Evolutionary conservation across 2,888 invertebrate species (phyloP).

Genomic region (Lycia hirtaria): DNA sequence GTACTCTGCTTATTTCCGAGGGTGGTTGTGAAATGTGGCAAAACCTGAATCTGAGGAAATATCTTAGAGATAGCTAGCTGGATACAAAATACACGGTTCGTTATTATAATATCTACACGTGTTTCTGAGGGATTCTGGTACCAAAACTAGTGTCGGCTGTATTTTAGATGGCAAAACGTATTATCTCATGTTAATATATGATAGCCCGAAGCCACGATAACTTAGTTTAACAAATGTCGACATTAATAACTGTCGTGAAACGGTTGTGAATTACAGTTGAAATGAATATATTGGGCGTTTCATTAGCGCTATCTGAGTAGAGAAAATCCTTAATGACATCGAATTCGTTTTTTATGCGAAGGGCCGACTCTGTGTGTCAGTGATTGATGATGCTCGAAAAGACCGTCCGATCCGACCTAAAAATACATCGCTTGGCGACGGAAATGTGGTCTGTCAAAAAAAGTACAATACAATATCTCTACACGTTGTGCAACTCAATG

Average conservation of each 20-base stretch:
- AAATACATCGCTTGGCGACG: constrained; percentile 45
- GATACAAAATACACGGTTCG: constrained; percentile 1
- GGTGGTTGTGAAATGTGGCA: constrained; percentile 23
- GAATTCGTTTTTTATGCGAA: constrained; percentile 59
- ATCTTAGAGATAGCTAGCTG: constrained; percentile 8
- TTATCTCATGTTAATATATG: constrained; percentile 34
- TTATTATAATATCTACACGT: not conserved
- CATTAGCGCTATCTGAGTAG: constrained; percentile 47
- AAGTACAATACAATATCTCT: constrained; percentile 43
- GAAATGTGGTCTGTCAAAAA: constrained; percentile 43
- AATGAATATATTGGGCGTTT: constrained; percentile 36
- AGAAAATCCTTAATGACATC: constrained; percentile 61
- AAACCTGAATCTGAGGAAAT: constrained; percentile 30
- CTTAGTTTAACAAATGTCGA: constrained; percentile 33
- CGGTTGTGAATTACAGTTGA: constrained; percentile 29
- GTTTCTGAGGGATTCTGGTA: constrained; percentile 18
- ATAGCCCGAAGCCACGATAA: constrained; percentile 34
- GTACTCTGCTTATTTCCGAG: constrained; percentile 19
- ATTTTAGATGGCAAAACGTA: constrained; percentile 16
- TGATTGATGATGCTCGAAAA: constrained; percentile 68
- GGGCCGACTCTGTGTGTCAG: constrained; percentile 58
- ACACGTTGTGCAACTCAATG: constrained; percentile 47
- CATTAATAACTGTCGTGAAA: constrained; percentile 30
- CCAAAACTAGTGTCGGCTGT: constrained; percentile 10
- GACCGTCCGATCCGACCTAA: constrained; percentile 48